These are phyloP conservation scores for Babylonia areolata DNA, from an alignment of 1,140 invertebrate species.

Conservation along the genomic window DNA sequence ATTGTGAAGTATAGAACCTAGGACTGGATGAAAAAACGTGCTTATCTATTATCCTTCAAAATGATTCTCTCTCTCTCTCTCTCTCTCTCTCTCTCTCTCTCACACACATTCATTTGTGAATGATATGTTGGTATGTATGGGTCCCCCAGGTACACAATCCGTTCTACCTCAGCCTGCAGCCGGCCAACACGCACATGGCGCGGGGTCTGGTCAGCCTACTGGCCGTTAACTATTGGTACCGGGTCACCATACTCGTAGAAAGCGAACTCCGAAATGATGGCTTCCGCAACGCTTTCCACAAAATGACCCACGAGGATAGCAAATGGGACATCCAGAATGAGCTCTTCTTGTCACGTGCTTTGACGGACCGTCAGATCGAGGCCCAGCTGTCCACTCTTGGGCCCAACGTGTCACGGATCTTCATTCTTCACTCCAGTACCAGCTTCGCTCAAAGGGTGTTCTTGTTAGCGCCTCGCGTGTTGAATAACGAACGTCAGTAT, in stretches of 20 bases:
- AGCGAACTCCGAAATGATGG: constrained; percentile 45
- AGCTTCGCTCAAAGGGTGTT: constrained; percentile 58
- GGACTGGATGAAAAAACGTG: too few relatives aligned
- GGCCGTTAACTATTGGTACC: constrained; percentile 64
- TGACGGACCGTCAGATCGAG: constrained; percentile 43
- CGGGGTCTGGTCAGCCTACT: constrained; percentile 60
- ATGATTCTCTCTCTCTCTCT: too few relatives aligned
- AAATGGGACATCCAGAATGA: constrained; percentile 58
- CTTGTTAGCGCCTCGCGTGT: constrained; percentile 37
- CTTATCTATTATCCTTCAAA: too few relatives aligned
- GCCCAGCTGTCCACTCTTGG: constrained; percentile 37
- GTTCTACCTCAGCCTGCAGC: constrained; percentile 60
- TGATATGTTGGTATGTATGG: too few relatives aligned
- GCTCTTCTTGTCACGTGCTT: constrained; percentile 49
- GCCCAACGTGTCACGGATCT: constrained; percentile 56
- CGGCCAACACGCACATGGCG: constrained; percentile 60
- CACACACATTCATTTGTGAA: too few relatives aligned
- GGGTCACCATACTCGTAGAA: constrained; percentile 59
- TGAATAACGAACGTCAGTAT: constrained; percentile 49
- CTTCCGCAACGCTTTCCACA: too few relatives aligned
- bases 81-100: too few relatives aligned
- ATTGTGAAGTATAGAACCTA: too few relatives aligned
- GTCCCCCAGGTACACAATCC: constrained; percentile 62
- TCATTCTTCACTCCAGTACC: constrained; percentile 63
- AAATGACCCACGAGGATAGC: too few relatives aligned